Percentiles rank a stretch among this genome's conserved stretches.
phyloP scores from a whole-genome alignment of 2,113 vertebrate species.

The Nesogale talazaci region DNA sequence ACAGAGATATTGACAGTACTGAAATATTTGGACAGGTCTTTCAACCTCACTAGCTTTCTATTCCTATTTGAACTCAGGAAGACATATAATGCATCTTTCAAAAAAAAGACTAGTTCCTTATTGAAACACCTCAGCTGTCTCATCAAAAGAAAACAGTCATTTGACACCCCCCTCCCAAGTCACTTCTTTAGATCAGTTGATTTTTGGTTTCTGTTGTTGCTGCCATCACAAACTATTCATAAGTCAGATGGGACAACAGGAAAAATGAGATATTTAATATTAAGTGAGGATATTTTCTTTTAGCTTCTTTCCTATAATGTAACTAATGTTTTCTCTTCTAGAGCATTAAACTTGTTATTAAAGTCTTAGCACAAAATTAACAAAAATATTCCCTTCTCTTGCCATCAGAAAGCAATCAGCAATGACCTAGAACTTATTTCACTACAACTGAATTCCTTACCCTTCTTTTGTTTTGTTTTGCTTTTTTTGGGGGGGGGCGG shows the following conservation, averaged over 20 bases:
- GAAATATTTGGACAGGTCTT: slow-evolving; percentile 4
- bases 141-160: not conserved
- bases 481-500: no score
- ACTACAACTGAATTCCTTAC: not conserved
- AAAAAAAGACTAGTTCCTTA: not conserved
- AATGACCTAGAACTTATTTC: not conserved
- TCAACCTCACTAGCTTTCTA: not conserved
- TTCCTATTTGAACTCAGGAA: not conserved
- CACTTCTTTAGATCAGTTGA: not conserved
- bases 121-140: not conserved
- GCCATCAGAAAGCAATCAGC: not conserved
- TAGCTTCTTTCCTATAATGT: not conserved
- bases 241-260: not conserved
- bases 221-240: not conserved
- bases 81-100: not conserved
- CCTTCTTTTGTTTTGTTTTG: no score
- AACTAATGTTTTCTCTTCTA: not conserved
- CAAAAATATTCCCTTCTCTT: not conserved
- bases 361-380: not conserved
- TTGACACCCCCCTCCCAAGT: not conserved
- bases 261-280: not conserved
- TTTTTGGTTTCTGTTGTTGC: not conserved
- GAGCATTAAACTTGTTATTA: not conserved
- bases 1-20: not conserved
- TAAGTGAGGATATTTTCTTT: not conserved